These are phyloP conservation scores for Dryocosmus kuriphilus DNA, from an alignment of 2,888 invertebrate genomes.

Conservation along the genomic window DNA sequence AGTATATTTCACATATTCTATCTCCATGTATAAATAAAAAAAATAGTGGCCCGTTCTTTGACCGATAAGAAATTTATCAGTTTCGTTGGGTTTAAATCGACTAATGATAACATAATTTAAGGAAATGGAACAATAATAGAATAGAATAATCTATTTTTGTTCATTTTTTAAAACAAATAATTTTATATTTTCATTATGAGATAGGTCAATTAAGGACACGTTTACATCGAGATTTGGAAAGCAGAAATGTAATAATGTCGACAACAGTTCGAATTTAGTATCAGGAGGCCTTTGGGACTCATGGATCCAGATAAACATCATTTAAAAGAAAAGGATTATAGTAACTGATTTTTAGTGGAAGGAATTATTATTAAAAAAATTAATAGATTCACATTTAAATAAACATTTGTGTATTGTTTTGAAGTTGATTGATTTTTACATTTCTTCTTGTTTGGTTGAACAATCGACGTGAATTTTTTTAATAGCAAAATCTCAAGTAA, in stretches of 20 bases:
- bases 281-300: conserved; percentile 16
- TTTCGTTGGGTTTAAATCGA: no score
- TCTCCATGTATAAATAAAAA: no score
- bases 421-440: conserved; percentile 67
- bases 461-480: conserved; percentile 24
- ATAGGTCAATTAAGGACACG: conserved; percentile 27
- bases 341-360: background rate
- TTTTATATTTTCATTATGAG: background rate
- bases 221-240: conserved; percentile 16
- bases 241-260: conserved; percentile 10
- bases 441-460: conserved; percentile 48
- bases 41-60: no score
- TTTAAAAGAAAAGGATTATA: background rate
- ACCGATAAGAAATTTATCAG: no score
- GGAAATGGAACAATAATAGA: no score
- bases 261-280: conserved; percentile 17
- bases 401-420: conserved; percentile 75
- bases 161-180: background rate
- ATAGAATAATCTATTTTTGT: background rate
- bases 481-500: conserved; percentile 23
- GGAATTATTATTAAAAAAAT: background rate
- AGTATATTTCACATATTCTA: no score
- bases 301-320: conserved; percentile 6
- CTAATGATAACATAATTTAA: no score
- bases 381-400: conserved; percentile 62